These are phyloP conservation scores for Heterodera filipjevi DNA, from an alignment of 2,888 invertebrate species.

Conservation along the genomic window DNA sequence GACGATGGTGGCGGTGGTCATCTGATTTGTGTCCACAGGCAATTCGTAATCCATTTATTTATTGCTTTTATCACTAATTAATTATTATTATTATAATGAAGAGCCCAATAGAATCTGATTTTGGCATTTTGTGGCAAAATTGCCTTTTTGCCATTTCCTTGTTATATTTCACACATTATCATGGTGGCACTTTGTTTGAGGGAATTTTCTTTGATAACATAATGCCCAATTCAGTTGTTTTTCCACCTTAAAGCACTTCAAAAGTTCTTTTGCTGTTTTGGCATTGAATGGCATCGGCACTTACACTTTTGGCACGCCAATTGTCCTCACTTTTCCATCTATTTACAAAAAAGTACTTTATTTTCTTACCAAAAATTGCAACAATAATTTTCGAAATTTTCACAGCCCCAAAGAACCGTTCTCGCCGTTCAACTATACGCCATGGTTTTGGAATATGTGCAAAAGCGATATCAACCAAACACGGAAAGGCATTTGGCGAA, in stretches of 20 bases:
- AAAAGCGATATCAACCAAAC: background rate
- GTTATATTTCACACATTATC: no score
- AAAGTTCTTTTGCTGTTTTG: conserved; percentile 21
- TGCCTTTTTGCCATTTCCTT: background rate
- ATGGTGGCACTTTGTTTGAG: no score
- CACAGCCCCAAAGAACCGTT: background rate
- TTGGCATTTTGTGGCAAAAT: no score
- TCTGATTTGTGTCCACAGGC: conserved; percentile 27
- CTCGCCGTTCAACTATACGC: conserved; percentile 9
- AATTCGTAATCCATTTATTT: conserved; percentile 25
- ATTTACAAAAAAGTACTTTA: no score
- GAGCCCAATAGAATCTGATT: no score
- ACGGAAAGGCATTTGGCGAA: background rate
- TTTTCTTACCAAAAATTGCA: background rate
- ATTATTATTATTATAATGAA: no score
- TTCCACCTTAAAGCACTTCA: background rate
- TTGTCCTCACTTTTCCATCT: conserved; percentile 18
- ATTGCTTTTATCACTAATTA: no score
- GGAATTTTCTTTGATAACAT: no score
- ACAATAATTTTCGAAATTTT: no score
- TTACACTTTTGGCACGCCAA: conserved; percentile 14
- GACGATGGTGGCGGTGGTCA: background rate
- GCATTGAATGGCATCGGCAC: conserved; percentile 20
- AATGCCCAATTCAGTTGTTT: background rate
- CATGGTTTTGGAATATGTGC: conserved; percentile 17